phyloP scores from a whole-genome alignment of 1,140 invertebrate species.

The Notospermus geniculatus region DNA sequence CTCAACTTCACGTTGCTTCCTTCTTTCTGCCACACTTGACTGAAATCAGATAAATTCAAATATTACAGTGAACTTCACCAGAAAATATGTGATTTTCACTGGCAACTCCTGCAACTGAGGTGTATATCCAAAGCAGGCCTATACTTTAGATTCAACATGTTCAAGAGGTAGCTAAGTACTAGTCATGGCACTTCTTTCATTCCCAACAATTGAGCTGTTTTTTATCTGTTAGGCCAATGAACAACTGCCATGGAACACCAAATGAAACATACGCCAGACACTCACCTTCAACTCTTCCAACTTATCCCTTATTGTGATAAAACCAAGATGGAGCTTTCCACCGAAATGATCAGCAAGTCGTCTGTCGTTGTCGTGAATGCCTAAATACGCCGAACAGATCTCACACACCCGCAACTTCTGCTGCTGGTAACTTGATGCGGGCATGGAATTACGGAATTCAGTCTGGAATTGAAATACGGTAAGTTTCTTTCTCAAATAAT shows the following conservation, averaged over 20 bases:
- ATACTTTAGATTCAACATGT: neutral
- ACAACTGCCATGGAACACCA: too few species aligned
- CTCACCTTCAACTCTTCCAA: constrained; percentile 85
- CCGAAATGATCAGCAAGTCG: constrained; percentile 98
- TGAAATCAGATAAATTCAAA: constrained; percentile 8
- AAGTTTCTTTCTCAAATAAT: neutral
- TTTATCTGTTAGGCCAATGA: too few species aligned
- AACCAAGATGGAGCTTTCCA: constrained; percentile 97
- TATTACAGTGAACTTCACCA: too few species aligned
- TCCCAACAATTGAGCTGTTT: too few species aligned
- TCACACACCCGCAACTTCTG: constrained; percentile 98
- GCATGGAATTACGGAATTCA: constrained; percentile 96
- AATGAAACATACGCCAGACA: too few species aligned
- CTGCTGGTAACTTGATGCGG: constrained; percentile 95
- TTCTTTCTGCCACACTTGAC: constrained; percentile 41
- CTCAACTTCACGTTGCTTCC: constrained; percentile 43
- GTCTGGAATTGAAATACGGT: constrained; percentile 57
- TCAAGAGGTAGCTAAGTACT: constrained; percentile 1
- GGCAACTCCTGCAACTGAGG: too few species aligned
- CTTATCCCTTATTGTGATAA: constrained; percentile 97
- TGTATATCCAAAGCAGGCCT: constrained; percentile 12
- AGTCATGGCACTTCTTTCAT: too few species aligned
- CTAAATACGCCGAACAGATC: constrained; percentile 91
- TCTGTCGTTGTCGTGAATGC: constrained; percentile 98
- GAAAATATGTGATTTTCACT: neutral